A percentile compares a stretch with the other conserved stretches of the same genome.
phyloP scores from a whole-genome alignment of 2,888 invertebrate species.

The Eilema sororculum region DNA sequence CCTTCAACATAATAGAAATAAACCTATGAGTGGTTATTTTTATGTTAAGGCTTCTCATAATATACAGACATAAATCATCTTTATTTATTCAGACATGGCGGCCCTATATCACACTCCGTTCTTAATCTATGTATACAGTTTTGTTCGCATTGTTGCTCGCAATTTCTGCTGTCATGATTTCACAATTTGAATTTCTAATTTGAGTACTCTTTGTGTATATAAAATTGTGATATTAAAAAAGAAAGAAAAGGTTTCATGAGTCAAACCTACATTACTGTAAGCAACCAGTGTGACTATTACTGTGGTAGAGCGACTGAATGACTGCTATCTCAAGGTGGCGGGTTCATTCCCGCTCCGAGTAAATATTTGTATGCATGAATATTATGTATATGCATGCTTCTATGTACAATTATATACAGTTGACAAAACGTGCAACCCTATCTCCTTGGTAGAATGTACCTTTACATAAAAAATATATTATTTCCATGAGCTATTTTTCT shows the following conservation, averaged over 20 bases:
- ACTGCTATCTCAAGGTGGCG: no score
- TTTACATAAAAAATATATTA: no score
- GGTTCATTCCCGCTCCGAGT: no score
- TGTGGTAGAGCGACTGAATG: background rate
- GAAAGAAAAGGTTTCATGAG: background rate
- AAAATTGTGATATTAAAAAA: background rate
- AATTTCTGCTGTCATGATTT: background rate
- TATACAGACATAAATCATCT: slow-evolving; percentile 10
- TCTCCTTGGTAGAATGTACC: no score
- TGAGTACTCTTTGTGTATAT: background rate
- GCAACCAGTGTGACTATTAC: no score
- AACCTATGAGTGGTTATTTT: slow-evolving; percentile 11
- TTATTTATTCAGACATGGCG: background rate
- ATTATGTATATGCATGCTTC: no score
- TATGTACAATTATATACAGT: no score
- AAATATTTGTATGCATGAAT: no score
- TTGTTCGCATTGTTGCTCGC: background rate
- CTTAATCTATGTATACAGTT: background rate
- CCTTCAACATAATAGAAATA: slow-evolving; percentile 12
- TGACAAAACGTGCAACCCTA: no score
- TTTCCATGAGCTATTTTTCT: no score
- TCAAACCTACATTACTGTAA: no score
- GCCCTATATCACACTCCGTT: background rate
- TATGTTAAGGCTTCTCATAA: slow-evolving; percentile 11
- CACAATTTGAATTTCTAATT: background rate